Conservation (phyloP, 2,888 invertebrate species). For the Tinea pellionella region DNA sequence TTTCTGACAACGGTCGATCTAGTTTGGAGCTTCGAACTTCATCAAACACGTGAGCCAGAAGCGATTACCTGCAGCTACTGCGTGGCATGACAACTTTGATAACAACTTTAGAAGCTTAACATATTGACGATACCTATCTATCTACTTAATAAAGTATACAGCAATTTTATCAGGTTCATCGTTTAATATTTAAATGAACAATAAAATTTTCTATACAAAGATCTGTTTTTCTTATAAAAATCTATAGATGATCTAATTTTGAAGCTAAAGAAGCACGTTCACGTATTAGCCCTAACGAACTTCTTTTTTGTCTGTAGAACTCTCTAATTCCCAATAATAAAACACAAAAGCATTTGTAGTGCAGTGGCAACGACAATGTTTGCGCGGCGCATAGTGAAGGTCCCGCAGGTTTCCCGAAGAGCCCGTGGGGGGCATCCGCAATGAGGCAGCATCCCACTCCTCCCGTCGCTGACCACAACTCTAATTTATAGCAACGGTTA, state of each 20-base stretch:
- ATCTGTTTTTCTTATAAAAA: not conserved
- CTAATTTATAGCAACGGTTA: slow-evolving; percentile 59
- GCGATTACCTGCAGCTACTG: slow-evolving; percentile 44
- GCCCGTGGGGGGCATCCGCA: slow-evolving; percentile 34
- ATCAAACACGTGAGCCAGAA: slow-evolving; percentile 59
- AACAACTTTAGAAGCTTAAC: not conserved
- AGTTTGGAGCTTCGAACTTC: slow-evolving; percentile 64
- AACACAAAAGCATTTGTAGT: not conserved
- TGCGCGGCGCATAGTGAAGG: slow-evolving; percentile 44
- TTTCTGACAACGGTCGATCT: slow-evolving; percentile 60
- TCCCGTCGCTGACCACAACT: slow-evolving; percentile 22
- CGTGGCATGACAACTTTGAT: slow-evolving; percentile 6
- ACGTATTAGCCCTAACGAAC: not conserved
- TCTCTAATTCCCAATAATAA: not conserved
- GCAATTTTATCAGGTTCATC: not conserved
- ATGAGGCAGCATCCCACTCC: slow-evolving; percentile 33
- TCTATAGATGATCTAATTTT: not conserved
- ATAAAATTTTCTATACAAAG: not conserved
- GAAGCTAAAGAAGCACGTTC: not conserved
- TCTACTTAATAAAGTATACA: not conserved
- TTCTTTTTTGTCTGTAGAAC: not conserved
- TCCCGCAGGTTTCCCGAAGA: slow-evolving; percentile 29
- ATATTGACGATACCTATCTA: not conserved
- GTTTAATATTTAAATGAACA: not conserved
- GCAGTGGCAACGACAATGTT: slow-evolving; percentile 27